Conservation (phyloP, 2,797 vertebrate species). For the Sebastolobus alascanus region DNA sequence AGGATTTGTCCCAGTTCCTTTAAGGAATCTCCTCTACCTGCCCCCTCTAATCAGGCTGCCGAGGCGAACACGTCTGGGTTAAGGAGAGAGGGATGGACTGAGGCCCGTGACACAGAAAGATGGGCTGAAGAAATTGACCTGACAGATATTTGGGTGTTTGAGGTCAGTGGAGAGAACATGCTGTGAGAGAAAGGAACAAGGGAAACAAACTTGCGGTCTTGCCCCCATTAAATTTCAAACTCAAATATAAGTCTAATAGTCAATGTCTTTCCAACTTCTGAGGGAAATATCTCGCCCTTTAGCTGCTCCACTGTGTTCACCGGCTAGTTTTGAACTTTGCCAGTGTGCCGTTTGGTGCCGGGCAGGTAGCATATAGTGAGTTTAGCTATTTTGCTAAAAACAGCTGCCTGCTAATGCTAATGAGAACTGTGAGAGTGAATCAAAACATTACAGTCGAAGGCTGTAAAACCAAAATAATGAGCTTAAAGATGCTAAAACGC, state of each 20-base stretch:
- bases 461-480: background rate
- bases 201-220: constrained; percentile 15
- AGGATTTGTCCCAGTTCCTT: constrained; percentile 66
- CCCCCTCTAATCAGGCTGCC: constrained; percentile 53
- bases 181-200: constrained; percentile 2
- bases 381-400: background rate
- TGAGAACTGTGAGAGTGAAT: background rate
- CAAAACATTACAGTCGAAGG: background rate
- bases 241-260: background rate
- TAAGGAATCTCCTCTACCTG: constrained; percentile 54
- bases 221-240: constrained; percentile 28
- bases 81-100: constrained; percentile 35
- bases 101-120: constrained; percentile 17
- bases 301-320: background rate
- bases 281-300: background rate
- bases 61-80: constrained; percentile 23
- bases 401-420: background rate
- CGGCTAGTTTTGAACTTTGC: background rate
- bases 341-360: background rate
- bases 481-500: background rate
- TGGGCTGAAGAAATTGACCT: constrained; percentile 33
- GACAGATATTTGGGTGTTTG: constrained; percentile 33
- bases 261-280: background rate
- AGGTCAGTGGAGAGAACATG: constrained; percentile 21
- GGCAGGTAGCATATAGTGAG: background rate